Base-by-base conservation (phyloP, 1,140 invertebrate species). In the Eubasilissa regina region DNA sequence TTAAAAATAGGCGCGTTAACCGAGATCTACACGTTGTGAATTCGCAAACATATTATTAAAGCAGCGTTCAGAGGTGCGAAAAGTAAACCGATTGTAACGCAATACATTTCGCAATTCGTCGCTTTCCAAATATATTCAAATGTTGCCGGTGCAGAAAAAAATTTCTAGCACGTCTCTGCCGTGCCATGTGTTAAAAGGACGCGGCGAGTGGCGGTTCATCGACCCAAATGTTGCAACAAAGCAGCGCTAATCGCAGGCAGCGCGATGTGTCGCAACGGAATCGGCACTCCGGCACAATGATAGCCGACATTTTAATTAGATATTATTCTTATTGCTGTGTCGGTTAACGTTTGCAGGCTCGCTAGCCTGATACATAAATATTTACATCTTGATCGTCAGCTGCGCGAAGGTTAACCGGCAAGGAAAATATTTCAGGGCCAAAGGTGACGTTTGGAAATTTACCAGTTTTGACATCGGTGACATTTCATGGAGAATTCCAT, bases 121-220 rank as follows among this genome's bases (percentile, higher is more conserved):
- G 13, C 60, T 64, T 64, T 64, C 60, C 19, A 64, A 64, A 64
- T 13, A 35, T 43, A 64, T 64, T 43, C 60, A 64, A 44, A 64
- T 13, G 35, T 64, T 64, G 11, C 4, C 60, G 13, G 19, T 8
- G 60, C 12, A 51, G 35, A 44, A 64, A 64, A 64, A 64, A 35
- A n/a, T n/a, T 64, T 64, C 60, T 64, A 13, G 35, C 60, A 64
- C 60, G 60, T 64, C 60, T 64, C 35, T 64, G 35, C 55, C 55
- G 19, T n/a, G 35, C 48, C 48, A 8, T 51, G 13, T 43, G 60
- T 13, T 25, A 12, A 64, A 62, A 64, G 13, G 35, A n/a, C 48
- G n/a, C n/a, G 48, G 48, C 48, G 25, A 35, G 25, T 35, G 25
- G 48, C 48, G 60, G 60, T 64, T 64, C 60, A 64, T 64, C 60